A percentile compares a stretch with the other conserved stretches of the same genome.
Evolutionary conservation across 2,113 vertebrate species (phyloP).

Genomic region (Pseudonaja textilis): DNA sequence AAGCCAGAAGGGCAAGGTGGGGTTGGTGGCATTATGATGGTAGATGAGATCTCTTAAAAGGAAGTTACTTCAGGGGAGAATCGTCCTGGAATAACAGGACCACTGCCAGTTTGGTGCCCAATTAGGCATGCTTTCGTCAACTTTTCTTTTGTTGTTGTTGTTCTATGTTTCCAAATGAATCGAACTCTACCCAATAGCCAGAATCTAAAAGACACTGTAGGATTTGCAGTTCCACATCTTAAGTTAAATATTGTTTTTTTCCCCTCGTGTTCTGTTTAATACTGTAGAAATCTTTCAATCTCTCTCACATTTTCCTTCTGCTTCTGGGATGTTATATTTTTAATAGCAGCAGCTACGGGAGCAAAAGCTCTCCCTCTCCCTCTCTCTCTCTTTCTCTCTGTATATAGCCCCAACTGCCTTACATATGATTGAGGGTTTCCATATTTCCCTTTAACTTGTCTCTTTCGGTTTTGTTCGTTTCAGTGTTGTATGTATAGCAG

Average conservation of each 20-base stretch:
- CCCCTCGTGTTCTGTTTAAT: conserved; percentile 31
- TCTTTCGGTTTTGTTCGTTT: conserved; percentile 44
- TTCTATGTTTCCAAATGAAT: conserved; percentile 20
- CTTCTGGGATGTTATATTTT: neutral
- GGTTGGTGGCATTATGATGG: neutral
- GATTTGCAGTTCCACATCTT: conserved; percentile 51
- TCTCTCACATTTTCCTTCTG: neutral
- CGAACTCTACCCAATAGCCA: conserved; percentile 46
- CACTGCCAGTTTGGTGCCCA: neutral
- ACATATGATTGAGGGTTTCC: conserved; percentile 57
- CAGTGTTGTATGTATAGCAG: conserved; percentile 81
- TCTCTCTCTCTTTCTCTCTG: conserved; percentile 29
- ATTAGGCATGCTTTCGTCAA: conserved; percentile 24
- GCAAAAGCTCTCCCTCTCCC: neutral
- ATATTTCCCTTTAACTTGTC: conserved; percentile 40
- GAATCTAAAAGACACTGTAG: conserved; percentile 41
- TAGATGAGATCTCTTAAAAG: conserved; percentile 34
- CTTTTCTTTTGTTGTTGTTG: conserved; percentile 29
- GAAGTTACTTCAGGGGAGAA: conserved; percentile 37
- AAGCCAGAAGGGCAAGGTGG: conserved; percentile 23
- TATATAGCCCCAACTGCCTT: conserved; percentile 73
- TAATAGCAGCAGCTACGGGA: neutral
- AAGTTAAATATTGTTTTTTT: conserved; percentile 41
- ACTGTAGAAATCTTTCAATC: conserved; percentile 23
- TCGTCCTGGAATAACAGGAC: conserved; percentile 25